These are phyloP conservation scores for Sorex maritimensis DNA, from an alignment of 2,797 vertebrate genomes.

Conservation along the genomic window DNA sequence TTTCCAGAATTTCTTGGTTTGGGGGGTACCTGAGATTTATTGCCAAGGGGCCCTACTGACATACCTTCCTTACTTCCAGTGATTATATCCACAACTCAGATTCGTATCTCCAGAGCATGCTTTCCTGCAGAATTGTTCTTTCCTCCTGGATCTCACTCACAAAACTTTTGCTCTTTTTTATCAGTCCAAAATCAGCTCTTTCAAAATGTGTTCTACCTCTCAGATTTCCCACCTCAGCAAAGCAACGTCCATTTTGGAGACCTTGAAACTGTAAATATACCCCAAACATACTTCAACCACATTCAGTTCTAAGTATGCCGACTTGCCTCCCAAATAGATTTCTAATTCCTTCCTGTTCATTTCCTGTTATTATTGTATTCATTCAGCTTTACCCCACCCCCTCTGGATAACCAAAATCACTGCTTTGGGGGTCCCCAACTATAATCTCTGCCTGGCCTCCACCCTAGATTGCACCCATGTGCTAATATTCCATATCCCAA, in stretches of 20 bases:
- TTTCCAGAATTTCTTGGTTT: too few relatives aligned
- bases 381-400: neutral
- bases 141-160: neutral
- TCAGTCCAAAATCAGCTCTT: neutral
- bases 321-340: neutral
- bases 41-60: too few relatives aligned
- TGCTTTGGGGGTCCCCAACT: neutral
- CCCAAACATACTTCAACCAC: too few relatives aligned
- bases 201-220: neutral
- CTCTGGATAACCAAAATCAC: neutral
- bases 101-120: neutral
- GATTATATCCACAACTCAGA: neutral
- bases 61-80: neutral
- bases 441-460: neutral
- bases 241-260: neutral
- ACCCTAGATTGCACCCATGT: neutral
- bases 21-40: too few relatives aligned
- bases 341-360: constrained; percentile 3
- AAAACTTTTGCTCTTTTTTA: neutral
- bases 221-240: neutral
- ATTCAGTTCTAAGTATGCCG: neutral
- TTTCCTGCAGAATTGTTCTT: neutral
- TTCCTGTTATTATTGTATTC: constrained; percentile 1
- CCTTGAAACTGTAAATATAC: neutral
- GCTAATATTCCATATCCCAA: neutral